These are phyloP conservation scores for Recurvirostra avosetta DNA, from an alignment of 2,113 vertebrate species.

Conservation along the genomic window DNA sequence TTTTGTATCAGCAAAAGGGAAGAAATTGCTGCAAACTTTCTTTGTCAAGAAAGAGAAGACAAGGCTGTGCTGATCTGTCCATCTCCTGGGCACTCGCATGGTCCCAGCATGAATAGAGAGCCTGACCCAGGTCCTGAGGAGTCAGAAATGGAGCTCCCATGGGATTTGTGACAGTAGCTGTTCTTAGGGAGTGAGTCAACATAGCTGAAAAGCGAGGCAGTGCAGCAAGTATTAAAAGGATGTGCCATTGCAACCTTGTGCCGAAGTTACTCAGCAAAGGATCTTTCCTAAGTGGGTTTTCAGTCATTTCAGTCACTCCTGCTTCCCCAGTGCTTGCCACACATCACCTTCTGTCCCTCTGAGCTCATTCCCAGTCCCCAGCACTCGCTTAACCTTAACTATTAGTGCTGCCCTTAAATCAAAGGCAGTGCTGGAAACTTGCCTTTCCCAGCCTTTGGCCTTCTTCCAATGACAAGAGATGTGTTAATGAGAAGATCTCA, in stretches of 20 bases:
- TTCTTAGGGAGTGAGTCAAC: not conserved
- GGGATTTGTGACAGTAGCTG: not conserved
- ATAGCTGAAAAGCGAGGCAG: not conserved
- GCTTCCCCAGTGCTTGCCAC: not conserved
- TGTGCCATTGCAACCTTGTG: not conserved
- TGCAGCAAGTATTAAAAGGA: not conserved
- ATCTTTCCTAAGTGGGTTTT: not conserved
- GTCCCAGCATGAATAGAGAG: not conserved
- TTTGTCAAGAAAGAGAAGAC: not conserved
- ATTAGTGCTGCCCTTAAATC: not conserved
- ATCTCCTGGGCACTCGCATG: fast-evolving
- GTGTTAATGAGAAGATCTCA: conserved; percentile 51
- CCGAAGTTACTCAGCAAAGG: not conserved
- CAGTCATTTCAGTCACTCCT: not conserved
- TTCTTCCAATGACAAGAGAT: not conserved
- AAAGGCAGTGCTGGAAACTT: not conserved
- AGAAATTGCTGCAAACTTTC: not conserved
- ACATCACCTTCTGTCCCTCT: not conserved
- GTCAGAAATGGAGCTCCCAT: not conserved
- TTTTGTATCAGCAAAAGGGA: not conserved
- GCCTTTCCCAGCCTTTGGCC: conserved; percentile 37
- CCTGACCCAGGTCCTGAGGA: not conserved
- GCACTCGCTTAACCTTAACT: not conserved
- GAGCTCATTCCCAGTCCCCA: not conserved
- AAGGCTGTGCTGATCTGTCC: not conserved